A percentile compares a stretch with the other conserved stretches of the same genome.
These are phyloP conservation scores for Platalea minor DNA, from an alignment of 2,797 vertebrate species.

Conservation along the genomic window DNA sequence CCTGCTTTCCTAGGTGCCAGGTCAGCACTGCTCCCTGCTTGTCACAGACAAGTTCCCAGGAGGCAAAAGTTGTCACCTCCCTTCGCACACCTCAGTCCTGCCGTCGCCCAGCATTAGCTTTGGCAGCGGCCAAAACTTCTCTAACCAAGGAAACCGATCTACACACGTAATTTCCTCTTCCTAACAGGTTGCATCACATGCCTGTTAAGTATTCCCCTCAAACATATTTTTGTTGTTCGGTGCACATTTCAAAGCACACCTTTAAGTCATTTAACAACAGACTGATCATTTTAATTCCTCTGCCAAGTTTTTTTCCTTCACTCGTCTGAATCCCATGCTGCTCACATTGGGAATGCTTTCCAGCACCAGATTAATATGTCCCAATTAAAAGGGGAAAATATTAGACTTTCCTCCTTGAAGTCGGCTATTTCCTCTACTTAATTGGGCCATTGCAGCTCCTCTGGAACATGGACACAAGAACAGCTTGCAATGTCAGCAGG, in stretches of 20 bases:
- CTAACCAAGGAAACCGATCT: not conserved
- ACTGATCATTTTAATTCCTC: not conserved
- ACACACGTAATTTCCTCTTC: not conserved
- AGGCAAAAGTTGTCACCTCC: not conserved
- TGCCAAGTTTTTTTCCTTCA: not conserved
- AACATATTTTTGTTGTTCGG: not conserved
- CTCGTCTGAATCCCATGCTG: not conserved
- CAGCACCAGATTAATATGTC: not conserved
- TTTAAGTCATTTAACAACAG: not conserved
- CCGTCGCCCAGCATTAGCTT: not conserved
- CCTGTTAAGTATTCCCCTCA: not conserved
- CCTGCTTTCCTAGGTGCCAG: not conserved
- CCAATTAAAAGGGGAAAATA: conserved; percentile 19
- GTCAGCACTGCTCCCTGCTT: not conserved
- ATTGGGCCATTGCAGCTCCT: conserved; percentile 24
- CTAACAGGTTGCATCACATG: not conserved
- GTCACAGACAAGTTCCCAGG: not conserved
- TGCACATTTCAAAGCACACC: not conserved
- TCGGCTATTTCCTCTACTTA: conserved; percentile 29
- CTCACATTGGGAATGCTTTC: not conserved
- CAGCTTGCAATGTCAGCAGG: conserved; percentile 3
- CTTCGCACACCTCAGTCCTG: not conserved
- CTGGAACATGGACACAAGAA: not conserved
- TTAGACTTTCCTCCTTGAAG: not conserved
- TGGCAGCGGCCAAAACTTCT: not conserved